A percentile compares a stretch with the other conserved stretches of the same genome.
Conservation (phyloP, 1,140 invertebrate genomes). For the Bemisia tabaci region DNA sequence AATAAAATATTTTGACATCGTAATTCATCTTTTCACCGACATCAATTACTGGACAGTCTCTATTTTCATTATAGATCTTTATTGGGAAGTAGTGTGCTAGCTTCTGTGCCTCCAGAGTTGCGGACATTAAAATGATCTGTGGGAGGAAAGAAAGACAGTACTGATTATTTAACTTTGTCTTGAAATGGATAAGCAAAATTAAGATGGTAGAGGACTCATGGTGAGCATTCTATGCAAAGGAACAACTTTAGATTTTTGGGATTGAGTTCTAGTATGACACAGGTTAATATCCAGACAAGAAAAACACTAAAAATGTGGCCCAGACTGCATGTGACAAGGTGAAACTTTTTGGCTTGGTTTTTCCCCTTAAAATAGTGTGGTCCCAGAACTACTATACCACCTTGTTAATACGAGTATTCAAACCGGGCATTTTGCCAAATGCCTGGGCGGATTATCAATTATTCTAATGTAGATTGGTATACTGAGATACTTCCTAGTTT, state of each 20-base stretch:
- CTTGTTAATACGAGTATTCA: too few species aligned
- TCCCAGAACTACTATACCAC: too few species aligned
- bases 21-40: constrained; percentile 38
- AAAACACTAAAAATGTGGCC: too few species aligned
- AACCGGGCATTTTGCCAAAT: too few species aligned
- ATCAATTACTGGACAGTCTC: constrained; percentile 40
- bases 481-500: too few species aligned
- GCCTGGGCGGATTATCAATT: too few species aligned
- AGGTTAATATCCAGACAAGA: too few species aligned
- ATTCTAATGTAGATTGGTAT: too few species aligned
- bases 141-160: constrained; percentile 23
- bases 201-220: background rate
- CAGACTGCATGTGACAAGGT: too few species aligned
- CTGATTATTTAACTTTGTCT: background rate
- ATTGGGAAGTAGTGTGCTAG: constrained; percentile 64
- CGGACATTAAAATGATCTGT: constrained; percentile 73
- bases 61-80: constrained; percentile 31
- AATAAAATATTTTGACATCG: constrained; percentile 47
- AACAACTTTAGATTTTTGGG: background rate
- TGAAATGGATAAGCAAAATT: background rate
- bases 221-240: background rate
- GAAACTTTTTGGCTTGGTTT: too few species aligned
- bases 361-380: too few species aligned
- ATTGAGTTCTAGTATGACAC: too few species aligned
- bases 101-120: constrained; percentile 58